Evolutionary conservation across 2,797 vertebrate genomes (phyloP).

Genomic region (Serranus cabrilla): DNA sequence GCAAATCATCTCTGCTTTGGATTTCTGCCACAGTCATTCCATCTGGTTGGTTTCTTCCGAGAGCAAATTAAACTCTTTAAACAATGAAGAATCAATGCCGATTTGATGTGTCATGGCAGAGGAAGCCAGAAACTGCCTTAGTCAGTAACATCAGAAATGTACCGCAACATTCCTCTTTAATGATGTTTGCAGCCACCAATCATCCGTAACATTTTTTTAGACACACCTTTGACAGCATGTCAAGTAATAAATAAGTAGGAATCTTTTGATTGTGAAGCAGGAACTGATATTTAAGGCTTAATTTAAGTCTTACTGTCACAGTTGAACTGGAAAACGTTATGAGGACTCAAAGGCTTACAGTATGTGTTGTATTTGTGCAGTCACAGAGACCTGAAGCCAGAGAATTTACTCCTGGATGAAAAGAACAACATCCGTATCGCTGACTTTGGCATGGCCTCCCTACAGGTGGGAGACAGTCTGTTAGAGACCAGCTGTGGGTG

Average conservation of each 20-base stretch:
- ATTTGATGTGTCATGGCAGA: slow-evolving; percentile 3
- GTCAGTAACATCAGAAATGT: background rate
- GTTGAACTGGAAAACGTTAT: background rate
- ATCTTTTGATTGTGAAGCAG: background rate
- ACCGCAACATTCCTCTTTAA: background rate
- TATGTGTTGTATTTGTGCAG: slow-evolving; percentile 73
- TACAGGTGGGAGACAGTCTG: slow-evolving; percentile 95
- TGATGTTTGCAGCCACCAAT: background rate
- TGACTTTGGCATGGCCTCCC: slow-evolving; percentile 95
- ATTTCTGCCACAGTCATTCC: slow-evolving; percentile 96
- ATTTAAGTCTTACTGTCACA: background rate
- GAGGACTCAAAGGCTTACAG: background rate
- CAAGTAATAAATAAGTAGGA: background rate
- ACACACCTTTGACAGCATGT: background rate
- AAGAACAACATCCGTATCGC: slow-evolving; percentile 96
- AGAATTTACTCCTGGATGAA: slow-evolving; percentile 94
- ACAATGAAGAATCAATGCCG: slow-evolving; percentile 5
- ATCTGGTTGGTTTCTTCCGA: slow-evolving; percentile 88
- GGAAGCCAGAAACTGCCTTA: background rate
- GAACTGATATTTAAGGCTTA: slow-evolving; percentile 4
- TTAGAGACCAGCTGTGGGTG: slow-evolving; percentile 95
- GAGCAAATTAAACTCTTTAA: slow-evolving; percentile 17
- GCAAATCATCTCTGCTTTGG: slow-evolving; percentile 95
- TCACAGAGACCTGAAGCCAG: slow-evolving; percentile 95
- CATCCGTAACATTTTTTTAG: background rate